Conservation (phyloP, 2,113 vertebrate species). For the Mus pahari region DNA sequence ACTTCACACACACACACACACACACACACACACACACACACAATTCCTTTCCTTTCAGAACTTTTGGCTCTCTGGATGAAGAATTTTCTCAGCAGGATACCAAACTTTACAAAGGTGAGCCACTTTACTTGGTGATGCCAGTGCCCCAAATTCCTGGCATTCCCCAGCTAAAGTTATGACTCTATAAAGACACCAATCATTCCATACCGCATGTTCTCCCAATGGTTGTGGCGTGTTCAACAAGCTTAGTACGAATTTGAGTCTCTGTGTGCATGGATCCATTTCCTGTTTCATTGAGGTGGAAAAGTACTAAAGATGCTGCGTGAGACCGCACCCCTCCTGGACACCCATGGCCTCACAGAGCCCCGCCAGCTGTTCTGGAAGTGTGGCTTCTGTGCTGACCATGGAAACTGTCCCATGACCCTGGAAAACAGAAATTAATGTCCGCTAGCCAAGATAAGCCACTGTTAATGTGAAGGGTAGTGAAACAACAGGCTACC, state of each 20-base stretch:
- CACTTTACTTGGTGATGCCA: conserved; percentile 35
- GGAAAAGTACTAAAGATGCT: conserved; percentile 25
- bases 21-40: neutral
- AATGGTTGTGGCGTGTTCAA: neutral
- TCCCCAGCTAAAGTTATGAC: neutral
- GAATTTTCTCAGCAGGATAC: conserved; percentile 68
- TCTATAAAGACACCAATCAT: neutral
- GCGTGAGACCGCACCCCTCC: neutral
- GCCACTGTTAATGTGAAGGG: neutral
- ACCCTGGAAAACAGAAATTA: conserved; percentile 6
- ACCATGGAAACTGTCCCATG: neutral
- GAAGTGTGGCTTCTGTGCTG: neutral
- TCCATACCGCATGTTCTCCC: neutral
- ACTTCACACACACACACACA: neutral
- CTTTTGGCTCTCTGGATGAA: conserved; percentile 49
- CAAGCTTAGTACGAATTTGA: neutral
- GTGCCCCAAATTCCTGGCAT: conserved; percentile 68
- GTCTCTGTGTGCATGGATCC: too few relatives aligned
- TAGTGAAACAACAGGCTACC: neutral
- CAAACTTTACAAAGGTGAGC: neutral
- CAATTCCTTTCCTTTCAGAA: conserved; percentile 35
- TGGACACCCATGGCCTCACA: neutral
- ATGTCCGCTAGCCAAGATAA: conserved; percentile 8
- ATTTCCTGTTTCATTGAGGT: neutral
- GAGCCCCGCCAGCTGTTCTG: neutral